Base-by-base conservation (phyloP, 2,113 vertebrate species). In the Noctilio leporinus region DNA sequence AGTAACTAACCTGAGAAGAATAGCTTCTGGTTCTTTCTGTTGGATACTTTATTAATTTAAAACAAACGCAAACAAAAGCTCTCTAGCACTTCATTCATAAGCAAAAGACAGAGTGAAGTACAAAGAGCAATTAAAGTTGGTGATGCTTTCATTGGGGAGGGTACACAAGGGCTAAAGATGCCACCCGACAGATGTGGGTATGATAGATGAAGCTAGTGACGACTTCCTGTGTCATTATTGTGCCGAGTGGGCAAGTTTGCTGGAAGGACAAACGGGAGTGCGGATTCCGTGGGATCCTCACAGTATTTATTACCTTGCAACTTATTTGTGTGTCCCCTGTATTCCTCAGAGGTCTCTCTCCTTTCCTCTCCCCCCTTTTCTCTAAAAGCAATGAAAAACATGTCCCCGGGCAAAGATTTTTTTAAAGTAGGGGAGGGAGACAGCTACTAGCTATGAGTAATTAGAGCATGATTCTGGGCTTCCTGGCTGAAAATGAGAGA, bases 181-280 rank as follows among this genome's bases (percentile, higher is more conserved):
- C 93, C 86, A 65, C 92, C 86, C 87, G 30, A 38, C 95, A 97
- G 95, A 96, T 40, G 26, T 51, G 16, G 86, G 89, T 91, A 38
- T 95, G 96, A 97, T 89, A 93, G 93, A 94, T 81, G 89, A 88
- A 53, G 95, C 89, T 62, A 28, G 88, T 30, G 77, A 55, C 45
- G 86, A 94, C 94, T 90, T 86, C 73, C 93, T 77, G 88, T 90
- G 95, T 78, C 85, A 83, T 93, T 78, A 53, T 93, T 70, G 67
- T 70, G 93, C 43, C 1, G 38, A 95, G 86, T 3, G 76, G 97
- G 57, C 38, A 55, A 94, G 92, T 96, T 93, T 84, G 89, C 72
- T 82, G 11, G 33, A 67, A 88, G 82, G 70, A 57, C 19, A 51
- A 59, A 86, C 67, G 87, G 47, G 77, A 78, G 90, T 62, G 88